Evolutionary conservation across 2,888 invertebrate genomes (phyloP).

Genomic region (Clusia tigrina): DNA sequence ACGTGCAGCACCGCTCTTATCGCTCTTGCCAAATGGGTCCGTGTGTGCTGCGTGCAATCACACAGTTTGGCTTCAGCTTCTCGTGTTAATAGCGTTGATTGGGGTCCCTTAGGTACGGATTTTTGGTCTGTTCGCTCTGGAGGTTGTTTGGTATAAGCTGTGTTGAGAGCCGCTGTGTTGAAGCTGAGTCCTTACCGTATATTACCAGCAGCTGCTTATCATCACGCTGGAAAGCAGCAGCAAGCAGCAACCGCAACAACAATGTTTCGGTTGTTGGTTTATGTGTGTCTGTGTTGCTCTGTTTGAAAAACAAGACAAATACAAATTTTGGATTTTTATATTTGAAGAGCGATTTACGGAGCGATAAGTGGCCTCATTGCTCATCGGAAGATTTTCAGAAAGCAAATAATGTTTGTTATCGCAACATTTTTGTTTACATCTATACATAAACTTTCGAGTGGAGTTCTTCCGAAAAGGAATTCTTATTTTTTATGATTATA

Average conservation of each 20-base stretch:
- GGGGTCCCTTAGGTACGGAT: too few species aligned
- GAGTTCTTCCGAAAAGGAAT: too few species aligned
- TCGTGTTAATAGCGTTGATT: too few species aligned
- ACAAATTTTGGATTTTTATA: background rate
- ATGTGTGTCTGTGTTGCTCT: background rate
- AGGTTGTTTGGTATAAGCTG: too few species aligned
- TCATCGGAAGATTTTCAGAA: background rate
- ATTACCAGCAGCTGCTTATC: background rate
- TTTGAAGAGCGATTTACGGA: background rate
- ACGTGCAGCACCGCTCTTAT: constrained; percentile 12
- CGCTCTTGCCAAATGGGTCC: background rate
- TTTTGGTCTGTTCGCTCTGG: too few species aligned
- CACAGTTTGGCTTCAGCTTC: background rate
- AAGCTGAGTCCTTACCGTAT: too few species aligned
- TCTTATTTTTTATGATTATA: too few species aligned
- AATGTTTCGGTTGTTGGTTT: background rate
- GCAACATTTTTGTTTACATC: background rate
- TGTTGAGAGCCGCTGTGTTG: too few species aligned
- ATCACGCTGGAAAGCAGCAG: background rate
- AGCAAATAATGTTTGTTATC: background rate
- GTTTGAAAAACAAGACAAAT: background rate
- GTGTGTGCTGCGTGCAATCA: constrained; percentile 2
- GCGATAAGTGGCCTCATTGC: background rate
- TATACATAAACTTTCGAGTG: too few species aligned
- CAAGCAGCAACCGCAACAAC: background rate